A percentile compares a stretch with the other conserved stretches of the same genome.
Conservation (phyloP, 2,113 vertebrate species). For the Ascaphus truei region DNA sequence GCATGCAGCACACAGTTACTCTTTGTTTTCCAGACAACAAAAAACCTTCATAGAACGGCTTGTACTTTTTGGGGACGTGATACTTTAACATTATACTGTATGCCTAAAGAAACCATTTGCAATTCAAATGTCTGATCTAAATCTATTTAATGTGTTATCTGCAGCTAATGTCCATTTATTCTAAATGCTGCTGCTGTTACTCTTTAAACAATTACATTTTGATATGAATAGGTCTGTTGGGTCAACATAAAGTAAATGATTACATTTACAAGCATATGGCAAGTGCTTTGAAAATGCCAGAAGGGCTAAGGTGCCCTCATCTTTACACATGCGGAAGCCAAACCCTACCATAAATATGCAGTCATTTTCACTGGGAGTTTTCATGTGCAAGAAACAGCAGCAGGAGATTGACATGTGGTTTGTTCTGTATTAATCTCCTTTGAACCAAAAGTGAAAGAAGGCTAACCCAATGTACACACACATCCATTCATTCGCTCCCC, state of each 20-base stretch:
- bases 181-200: neutral
- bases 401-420: constrained; percentile 10
- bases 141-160: no score
- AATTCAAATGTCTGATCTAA: no score
- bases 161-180: no score
- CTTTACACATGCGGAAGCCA: neutral
- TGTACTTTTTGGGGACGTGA: no score
- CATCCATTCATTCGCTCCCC: neutral
- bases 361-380: neutral
- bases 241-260: neutral
- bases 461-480: constrained; percentile 16
- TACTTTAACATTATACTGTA: no score
- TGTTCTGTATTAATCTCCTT: constrained; percentile 15
- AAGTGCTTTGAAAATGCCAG: neutral
- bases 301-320: neutral
- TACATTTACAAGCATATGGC: neutral
- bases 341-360: constrained; percentile 6
- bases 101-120: no score
- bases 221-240: neutral
- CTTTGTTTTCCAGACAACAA: no score
- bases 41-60: no score
- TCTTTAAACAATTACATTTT: neutral
- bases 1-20: no score
- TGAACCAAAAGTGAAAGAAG: constrained; percentile 8
- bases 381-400: neutral